These are phyloP conservation scores for Remorina albescens DNA, from an alignment of 2,797 vertebrate genomes.

Conservation along the genomic window DNA sequence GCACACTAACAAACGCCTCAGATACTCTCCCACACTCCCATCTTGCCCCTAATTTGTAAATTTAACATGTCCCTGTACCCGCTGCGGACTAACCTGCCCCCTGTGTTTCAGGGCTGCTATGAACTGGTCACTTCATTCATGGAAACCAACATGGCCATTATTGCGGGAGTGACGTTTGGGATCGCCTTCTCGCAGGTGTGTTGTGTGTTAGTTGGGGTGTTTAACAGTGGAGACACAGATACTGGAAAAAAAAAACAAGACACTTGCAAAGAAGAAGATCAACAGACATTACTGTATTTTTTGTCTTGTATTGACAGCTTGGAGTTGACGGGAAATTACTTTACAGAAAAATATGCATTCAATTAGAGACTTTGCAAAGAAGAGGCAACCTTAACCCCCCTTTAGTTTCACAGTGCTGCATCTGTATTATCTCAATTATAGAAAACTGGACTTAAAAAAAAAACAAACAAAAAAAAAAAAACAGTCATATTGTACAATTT, in stretches of 20 bases:
- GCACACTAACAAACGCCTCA: slow-evolving; percentile 38
- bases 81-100: slow-evolving; percentile 58
- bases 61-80: slow-evolving; percentile 52
- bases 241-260: background rate
- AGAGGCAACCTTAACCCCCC: background rate
- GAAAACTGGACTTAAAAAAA: too few relatives aligned
- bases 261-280: too few relatives aligned
- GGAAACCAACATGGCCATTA: slow-evolving; percentile 98
- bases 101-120: slow-evolving; percentile 91
- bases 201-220: background rate
- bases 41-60: slow-evolving; percentile 57
- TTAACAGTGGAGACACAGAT: too few relatives aligned
- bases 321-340: background rate
- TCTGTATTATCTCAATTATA: background rate
- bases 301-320: background rate
- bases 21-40: slow-evolving; percentile 51
- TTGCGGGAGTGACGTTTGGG: slow-evolving; percentile 95
- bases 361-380: too few relatives aligned
- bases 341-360: too few relatives aligned
- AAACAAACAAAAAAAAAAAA: too few relatives aligned
- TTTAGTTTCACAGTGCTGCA: background rate
- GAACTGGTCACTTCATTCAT: slow-evolving; percentile 97
- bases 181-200: slow-evolving; percentile 96
- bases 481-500: background rate
- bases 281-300: background rate